A percentile compares a stretch with the other conserved stretches of the same genome.
Evolutionary conservation across 2,797 vertebrate genomes (phyloP).

Genomic region (Microctenopoma stevenorrisi): DNA sequence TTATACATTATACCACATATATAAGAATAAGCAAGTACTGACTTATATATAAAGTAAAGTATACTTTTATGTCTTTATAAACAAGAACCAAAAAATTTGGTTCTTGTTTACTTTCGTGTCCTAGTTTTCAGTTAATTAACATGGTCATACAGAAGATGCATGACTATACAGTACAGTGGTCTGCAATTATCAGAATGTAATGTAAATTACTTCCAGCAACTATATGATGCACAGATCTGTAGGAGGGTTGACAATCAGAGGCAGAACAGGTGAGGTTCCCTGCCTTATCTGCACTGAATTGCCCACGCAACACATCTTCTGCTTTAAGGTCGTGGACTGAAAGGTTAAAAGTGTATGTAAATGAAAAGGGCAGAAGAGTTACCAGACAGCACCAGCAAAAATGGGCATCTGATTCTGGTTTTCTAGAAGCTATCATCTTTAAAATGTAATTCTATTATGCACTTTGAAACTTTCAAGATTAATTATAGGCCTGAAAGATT

Average conservation of each 20-base stretch:
- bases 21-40: background rate
- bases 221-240: conserved; percentile 39
- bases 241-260: conserved; percentile 51
- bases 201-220: conserved; percentile 50
- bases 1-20: background rate
- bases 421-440: background rate
- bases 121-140: conserved; percentile 28
- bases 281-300: conserved; percentile 58
- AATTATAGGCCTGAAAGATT: conserved; percentile 11
- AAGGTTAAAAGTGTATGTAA: conserved; percentile 28
- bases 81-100: background rate
- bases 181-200: conserved; percentile 57
- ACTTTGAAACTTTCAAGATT: conserved; percentile 13
- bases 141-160: conserved; percentile 18
- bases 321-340: conserved; percentile 32
- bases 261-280: conserved; percentile 51
- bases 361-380: conserved; percentile 25
- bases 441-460: background rate
- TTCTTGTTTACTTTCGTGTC: background rate
- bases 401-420: background rate
- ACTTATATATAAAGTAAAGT: background rate
- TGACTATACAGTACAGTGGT: conserved; percentile 22
- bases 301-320: conserved; percentile 52
- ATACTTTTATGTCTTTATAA: background rate
- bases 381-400: conserved; percentile 20